Percentiles rank a stretch among this genome's conserved stretches.
These are phyloP conservation scores for Channa argus DNA, from an alignment of 2,113 vertebrate genomes.

Conservation along the genomic window DNA sequence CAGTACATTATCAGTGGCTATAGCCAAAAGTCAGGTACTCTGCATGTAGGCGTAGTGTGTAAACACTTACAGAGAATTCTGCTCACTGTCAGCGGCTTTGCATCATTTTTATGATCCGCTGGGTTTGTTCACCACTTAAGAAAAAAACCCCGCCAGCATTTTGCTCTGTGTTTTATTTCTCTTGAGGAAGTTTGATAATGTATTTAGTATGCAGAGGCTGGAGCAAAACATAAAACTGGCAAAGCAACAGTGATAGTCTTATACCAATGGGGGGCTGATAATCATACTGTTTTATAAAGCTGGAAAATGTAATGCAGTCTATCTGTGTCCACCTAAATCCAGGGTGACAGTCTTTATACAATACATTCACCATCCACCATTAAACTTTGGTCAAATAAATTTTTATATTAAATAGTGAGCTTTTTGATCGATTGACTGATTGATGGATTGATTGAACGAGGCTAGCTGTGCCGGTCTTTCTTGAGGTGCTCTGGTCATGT, in stretches of 20 bases:
- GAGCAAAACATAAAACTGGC: conserved; percentile 55
- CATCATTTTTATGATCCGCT: conserved; percentile 63
- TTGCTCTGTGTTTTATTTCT: conserved; percentile 60
- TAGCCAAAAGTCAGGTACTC: conserved; percentile 34
- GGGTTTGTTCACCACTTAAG: conserved; percentile 60
- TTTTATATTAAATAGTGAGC: too few relatives aligned
- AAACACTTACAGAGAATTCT: conserved; percentile 46
- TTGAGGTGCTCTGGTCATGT: conserved; percentile 15
- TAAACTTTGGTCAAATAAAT: neutral
- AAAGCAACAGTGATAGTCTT: conserved; percentile 25
- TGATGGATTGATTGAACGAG: too few relatives aligned
- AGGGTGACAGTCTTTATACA: neutral
- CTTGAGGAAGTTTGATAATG: conserved; percentile 53
- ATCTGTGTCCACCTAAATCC: neutral
- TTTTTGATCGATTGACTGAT: too few relatives aligned
- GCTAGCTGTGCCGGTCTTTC: too few relatives aligned
- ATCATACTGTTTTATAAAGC: conserved; percentile 14
- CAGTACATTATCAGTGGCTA: neutral
- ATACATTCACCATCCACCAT: too few relatives aligned
- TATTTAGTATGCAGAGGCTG: conserved; percentile 67
- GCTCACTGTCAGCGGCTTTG: conserved; percentile 38
- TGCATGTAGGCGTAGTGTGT: conserved; percentile 33
- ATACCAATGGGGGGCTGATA: conserved; percentile 7
- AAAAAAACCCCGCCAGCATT: conserved; percentile 59
- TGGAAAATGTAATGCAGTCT: neutral